Evolutionary conservation across 37 sponge, comb jelly and placozoan species (phyloP).

Genomic region (Dysidea cf. avara): DNA sequence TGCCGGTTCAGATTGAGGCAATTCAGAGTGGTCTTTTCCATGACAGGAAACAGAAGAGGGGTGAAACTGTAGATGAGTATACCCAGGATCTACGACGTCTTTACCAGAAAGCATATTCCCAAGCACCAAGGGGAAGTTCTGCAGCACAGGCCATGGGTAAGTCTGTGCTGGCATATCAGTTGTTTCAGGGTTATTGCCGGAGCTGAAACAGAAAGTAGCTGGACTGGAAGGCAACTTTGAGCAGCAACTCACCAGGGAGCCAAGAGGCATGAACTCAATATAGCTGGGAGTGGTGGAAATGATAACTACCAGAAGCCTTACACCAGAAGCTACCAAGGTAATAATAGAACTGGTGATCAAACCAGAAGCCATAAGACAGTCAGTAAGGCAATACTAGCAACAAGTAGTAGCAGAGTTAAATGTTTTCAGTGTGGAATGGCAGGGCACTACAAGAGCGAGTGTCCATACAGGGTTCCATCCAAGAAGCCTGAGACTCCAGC

Average conservation of each 20-base stretch:
- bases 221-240: slow-evolving; percentile 42
- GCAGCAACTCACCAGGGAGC: slow-evolving; percentile 34
- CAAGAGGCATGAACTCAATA: slow-evolving; percentile 20
- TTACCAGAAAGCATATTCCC: slow-evolving; percentile 34
- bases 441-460: slow-evolving; percentile 22
- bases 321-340: too few relatives aligned
- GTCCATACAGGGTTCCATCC: slow-evolving; percentile 14
- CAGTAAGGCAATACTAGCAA: too few relatives aligned
- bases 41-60: slow-evolving; percentile 17
- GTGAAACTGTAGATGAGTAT: slow-evolving; percentile 41
- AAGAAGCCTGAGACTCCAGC: neutral
- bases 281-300: too few relatives aligned
- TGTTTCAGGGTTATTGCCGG: slow-evolving; percentile 29
- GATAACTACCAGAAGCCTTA: too few relatives aligned
- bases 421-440: slow-evolving; percentile 28
- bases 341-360: too few relatives aligned
- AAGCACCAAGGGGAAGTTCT: neutral
- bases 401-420: too few relatives aligned
- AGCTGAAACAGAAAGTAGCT: slow-evolving; percentile 25
- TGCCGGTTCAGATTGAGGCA: slow-evolving; percentile 27
- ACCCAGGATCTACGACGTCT: slow-evolving; percentile 45
- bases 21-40: slow-evolving; percentile 45
- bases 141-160: slow-evolving; percentile 42
- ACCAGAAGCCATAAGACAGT: too few relatives aligned
- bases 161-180: slow-evolving; percentile 45